Evolutionary conservation across 2,113 vertebrate genomes (phyloP).

Genomic region (Nothoprocta perdicaria): DNA sequence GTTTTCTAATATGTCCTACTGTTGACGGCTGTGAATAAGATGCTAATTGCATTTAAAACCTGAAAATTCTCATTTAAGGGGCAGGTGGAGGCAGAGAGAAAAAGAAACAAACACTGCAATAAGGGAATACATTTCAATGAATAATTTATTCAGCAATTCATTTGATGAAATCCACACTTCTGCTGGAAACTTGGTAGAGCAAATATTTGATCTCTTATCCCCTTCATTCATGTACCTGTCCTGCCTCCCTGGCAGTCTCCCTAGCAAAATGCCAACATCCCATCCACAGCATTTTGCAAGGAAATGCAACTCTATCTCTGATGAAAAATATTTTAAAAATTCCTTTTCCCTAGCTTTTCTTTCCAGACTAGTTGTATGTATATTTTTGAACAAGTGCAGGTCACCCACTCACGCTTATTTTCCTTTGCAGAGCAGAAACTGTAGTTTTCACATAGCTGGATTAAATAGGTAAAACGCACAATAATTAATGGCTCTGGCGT

Average conservation of each 20-base stretch:
- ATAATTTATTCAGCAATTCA: not conserved
- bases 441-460: not conserved
- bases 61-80: not conserved
- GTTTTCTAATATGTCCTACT: not conserved
- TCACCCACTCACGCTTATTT: not conserved
- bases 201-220: not conserved
- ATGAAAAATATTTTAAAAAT: not conserved
- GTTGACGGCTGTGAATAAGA: not conserved
- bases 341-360: not conserved
- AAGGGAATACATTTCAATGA: not conserved
- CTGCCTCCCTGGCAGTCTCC: not conserved
- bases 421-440: not conserved
- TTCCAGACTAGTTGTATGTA: not conserved
- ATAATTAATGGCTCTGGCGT: not conserved
- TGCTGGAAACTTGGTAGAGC: not conserved
- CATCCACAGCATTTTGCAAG: not conserved
- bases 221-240: not conserved
- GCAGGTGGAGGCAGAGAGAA: not conserved
- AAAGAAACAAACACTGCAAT: not conserved
- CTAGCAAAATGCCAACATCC: not conserved
- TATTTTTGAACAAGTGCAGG: not conserved
- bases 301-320: not conserved
- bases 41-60: not conserved
- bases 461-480: not conserved
- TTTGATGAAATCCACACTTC: not conserved